Conservation (phyloP, 2,113 vertebrate genomes). For the Callocephalon fimbriatum region DNA sequence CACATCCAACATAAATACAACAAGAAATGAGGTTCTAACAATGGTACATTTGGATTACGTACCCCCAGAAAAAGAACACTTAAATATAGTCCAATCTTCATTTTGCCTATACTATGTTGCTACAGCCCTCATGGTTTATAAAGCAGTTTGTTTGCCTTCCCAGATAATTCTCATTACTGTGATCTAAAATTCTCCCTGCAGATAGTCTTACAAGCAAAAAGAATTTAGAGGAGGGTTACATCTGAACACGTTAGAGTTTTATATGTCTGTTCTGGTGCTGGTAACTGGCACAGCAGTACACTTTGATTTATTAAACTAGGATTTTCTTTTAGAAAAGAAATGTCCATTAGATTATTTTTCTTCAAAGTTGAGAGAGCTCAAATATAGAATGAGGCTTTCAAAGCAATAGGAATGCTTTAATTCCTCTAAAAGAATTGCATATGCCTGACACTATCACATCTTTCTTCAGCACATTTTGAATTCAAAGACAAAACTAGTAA, state of each 20-base stretch:
- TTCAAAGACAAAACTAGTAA: background rate
- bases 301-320: background rate
- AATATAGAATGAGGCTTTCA: background rate
- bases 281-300: background rate
- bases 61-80: background rate
- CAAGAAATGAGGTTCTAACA: background rate
- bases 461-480: background rate
- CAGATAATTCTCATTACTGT: background rate
- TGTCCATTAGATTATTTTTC: background rate
- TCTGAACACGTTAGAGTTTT: background rate
- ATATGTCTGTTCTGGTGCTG: background rate
- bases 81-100: background rate
- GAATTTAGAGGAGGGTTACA: background rate
- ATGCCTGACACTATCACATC: background rate
- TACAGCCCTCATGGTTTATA: background rate
- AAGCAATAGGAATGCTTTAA: background rate
- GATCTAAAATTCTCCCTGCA: background rate
- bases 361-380: background rate
- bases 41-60: background rate
- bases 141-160: background rate
- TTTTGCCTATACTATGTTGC: background rate
- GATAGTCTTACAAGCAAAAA: background rate
- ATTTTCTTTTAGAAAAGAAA: background rate
- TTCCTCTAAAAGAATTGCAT: background rate
- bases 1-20: background rate